Percentiles rank a stretch among this genome's conserved stretches.
phyloP scores from a whole-genome alignment of 2,888 invertebrate genomes.

The Meghimatium bilineatum region DNA sequence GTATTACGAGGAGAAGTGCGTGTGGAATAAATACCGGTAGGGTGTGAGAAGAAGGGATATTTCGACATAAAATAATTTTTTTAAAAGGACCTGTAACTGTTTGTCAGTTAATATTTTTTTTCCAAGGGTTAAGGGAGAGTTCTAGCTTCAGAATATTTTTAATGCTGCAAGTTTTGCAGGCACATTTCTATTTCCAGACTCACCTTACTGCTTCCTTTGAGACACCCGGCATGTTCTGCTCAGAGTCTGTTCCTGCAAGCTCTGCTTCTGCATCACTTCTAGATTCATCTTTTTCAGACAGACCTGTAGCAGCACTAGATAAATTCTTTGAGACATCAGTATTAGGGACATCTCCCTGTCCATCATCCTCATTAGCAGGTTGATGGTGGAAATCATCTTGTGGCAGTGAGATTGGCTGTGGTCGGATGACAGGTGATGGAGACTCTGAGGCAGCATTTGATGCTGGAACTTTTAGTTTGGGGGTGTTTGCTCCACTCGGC shows the following conservation, averaged over 20 bases:
- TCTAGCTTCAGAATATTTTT: neutral
- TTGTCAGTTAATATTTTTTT: too few relatives aligned
- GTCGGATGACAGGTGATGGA: neutral
- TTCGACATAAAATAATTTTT: too few relatives aligned
- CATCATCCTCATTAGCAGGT: neutral
- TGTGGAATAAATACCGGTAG: too few relatives aligned
- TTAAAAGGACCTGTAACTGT: too few relatives aligned
- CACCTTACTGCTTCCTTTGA: slow-evolving; percentile 21
- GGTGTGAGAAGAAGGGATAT: too few relatives aligned
- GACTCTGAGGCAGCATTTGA: neutral
- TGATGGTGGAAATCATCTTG: slow-evolving; percentile 4
- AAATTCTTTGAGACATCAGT: neutral
- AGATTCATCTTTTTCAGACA: neutral
- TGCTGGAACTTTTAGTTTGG: slow-evolving; percentile 11
- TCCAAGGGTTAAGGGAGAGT: too few relatives aligned
- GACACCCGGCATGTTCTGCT: neutral
- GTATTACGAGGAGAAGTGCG: too few relatives aligned
- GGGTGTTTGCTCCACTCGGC: neutral
- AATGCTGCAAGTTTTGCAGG: too few relatives aligned
- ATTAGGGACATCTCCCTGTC: neutral
- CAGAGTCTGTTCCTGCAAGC: neutral
- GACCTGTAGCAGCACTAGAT: neutral
- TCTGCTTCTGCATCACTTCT: neutral
- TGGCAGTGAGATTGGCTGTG: neutral
- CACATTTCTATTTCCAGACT: too few relatives aligned